These are phyloP conservation scores for Coecobrya sp. DNA, from an alignment of 2,888 invertebrate species.

Conservation along the genomic window DNA sequence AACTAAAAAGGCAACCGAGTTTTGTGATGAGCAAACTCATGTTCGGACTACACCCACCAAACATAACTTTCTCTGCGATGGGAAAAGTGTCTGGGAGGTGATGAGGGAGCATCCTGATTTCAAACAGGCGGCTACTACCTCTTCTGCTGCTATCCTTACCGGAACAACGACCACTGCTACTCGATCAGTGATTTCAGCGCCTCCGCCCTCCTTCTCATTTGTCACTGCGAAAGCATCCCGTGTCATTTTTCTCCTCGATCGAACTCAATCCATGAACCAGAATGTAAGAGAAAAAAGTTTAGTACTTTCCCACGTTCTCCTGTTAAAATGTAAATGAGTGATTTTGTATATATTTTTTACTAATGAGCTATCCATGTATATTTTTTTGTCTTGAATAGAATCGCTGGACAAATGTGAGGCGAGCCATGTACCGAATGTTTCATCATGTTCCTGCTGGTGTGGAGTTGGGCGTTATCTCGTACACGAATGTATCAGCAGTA, in stretches of 20 bases:
- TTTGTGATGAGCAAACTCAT: slow-evolving; percentile 91
- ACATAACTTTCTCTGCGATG: slow-evolving; percentile 90
- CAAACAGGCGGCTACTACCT: slow-evolving; percentile 82
- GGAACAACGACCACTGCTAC: slow-evolving; percentile 31
- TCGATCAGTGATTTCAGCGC: slow-evolving; percentile 79
- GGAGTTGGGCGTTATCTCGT: slow-evolving; percentile 86
- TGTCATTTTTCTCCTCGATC: slow-evolving; percentile 85
- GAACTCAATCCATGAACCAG: slow-evolving; percentile 85
- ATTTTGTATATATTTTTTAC: neutral
- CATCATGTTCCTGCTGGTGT: slow-evolving; percentile 86
- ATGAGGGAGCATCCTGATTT: slow-evolving; percentile 90
- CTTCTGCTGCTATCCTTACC: too few relatives aligned
- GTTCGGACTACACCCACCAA: slow-evolving; percentile 91
- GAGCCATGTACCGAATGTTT: slow-evolving; percentile 86
- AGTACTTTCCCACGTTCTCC: slow-evolving; percentile 33
- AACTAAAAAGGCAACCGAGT: slow-evolving; percentile 89
- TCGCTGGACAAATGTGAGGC: slow-evolving; percentile 86
- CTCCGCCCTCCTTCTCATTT: slow-evolving; percentile 84
- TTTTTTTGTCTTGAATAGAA: slow-evolving; percentile 81
- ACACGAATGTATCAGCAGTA: slow-evolving; percentile 85
- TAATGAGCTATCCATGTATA: slow-evolving; percentile 20
- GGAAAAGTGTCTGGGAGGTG: slow-evolving; percentile 90
- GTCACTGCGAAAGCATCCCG: slow-evolving; percentile 85
- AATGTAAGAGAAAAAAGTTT: slow-evolving; percentile 78
- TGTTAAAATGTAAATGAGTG: neutral